Base-by-base conservation (phyloP, 1,140 invertebrate species). In the Dryas iulia region DNA sequence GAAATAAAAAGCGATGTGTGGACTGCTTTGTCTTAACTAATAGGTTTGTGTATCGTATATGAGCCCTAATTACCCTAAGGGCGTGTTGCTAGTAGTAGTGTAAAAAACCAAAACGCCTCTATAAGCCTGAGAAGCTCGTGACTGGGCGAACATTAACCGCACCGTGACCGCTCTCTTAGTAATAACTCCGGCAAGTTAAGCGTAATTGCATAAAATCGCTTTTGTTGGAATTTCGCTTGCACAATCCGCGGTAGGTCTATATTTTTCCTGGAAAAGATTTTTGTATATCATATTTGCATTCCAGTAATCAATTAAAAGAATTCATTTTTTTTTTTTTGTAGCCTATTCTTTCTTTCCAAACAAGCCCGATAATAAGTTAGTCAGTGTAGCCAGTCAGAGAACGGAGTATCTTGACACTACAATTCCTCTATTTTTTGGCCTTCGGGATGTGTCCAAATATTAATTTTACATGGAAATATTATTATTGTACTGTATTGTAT, bases 151-250 rank as follows among this genome's bases (percentile, higher is more conserved):
- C 79, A 78, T 80, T 78, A 83, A 72, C 61, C 77, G 63, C 64
- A 59, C 69, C 86, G 83, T 87, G 84, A 89, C 86, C 74, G 77
- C 81, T 83, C 81, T 83, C 78, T 78, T 80, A 82, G 84, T 87
- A 89, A 89, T 89, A 86, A 84, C 79, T 81, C 74, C 76, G 47
- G 52, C 79, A 81, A 86, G 77, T 84, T 86, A 82, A 81, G 74
- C 81, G 78, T 87, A 89, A 87, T 89, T 87, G 84, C 82, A 85
- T 86, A 86, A 87, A 87, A 87, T 84, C 80, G 80, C 80, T 83
- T 86, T 86, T 85, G 82, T 83, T 74, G 81, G 84, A 86, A 86
- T 84, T 88, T 77, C 73, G 75, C 84, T 86, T 82, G 78, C 83
- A 81, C 82, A 83, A 89, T 72, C 73, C 79, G 75, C 76, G 82